Base-by-base conservation (phyloP, 1,140 invertebrate species). In the Drosophila lowei region DNA sequence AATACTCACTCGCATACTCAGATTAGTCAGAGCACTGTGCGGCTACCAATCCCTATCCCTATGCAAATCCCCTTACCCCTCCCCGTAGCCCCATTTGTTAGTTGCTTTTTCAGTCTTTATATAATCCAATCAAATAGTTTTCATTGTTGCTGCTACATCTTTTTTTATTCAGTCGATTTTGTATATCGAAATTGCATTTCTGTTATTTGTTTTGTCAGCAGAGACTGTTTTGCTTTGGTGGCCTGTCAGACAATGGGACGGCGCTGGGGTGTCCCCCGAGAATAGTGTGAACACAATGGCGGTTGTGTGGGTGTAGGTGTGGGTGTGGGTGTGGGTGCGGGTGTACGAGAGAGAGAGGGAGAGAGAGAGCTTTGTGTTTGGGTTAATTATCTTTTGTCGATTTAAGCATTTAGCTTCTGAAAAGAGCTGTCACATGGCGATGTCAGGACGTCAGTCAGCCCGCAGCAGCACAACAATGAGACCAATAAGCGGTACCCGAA, bases 331-430 rank as follows among this genome's bases (percentile, higher is more conserved):
- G 13, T 42, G 30, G 15, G 41, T 48, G 42, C 47, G 63, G 54
- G 46, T 71, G 59, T 21, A 47, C 7, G 30, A 9, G 30, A 11
- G 30, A 34, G 30, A 34, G 68, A 30, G n/a, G n/a, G 4, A 23
- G 21, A 23, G 21, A 23, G 23, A 4, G 23, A 4, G 66, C 34
- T 46, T 34, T 66, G 57, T 72, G 25, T 72, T 56, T 71, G 61
- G 60, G 77, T 77, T 84, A 84, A 84, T 85, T 85, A 86, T 86
- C 34, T 61, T 76, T 50, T 59, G 59, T 77, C 65, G 52, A 73
- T 83, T 81, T 81, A 68, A 72, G 78, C 74, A 46, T 77, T 84
- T 86, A 56, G 54, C 60, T 64, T 52, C 52, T 65, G 53, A 74
- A 74, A 74, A 66, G 68, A 77, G 80, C 81, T 86, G 81, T 85